Percentiles rank a stretch among this genome's conserved stretches.
Evolutionary conservation across 1,140 invertebrate genomes (phyloP).

Genomic region (Aleiodes sp.): DNA sequence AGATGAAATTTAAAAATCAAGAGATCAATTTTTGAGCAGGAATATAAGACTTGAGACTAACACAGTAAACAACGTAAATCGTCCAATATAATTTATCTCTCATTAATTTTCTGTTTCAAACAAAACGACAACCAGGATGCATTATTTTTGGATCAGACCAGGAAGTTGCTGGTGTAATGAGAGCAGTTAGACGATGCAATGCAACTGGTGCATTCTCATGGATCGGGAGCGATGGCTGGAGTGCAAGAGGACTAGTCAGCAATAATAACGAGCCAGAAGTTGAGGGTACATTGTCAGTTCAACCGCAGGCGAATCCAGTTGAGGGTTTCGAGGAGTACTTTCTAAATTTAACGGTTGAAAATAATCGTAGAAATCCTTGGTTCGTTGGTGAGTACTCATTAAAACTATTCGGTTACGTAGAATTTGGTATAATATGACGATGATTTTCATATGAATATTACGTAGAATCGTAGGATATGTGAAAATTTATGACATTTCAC

Average conservation of each 20-base stretch:
- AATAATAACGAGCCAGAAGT: constrained; percentile 89
- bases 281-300: constrained; percentile 90
- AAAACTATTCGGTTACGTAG: constrained; percentile 7
- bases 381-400: constrained; percentile 81
- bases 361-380: constrained; percentile 91
- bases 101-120: no score
- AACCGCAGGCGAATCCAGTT: constrained; percentile 89
- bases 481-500: no score
- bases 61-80: no score
- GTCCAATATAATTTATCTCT: no score
- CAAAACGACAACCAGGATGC: constrained; percentile 86
- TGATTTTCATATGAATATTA: background rate
- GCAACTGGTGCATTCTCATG: constrained; percentile 92
- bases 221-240: constrained; percentile 96
- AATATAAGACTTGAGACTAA: no score
- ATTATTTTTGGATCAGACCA: constrained; percentile 97
- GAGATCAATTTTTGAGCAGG: no score
- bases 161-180: constrained; percentile 94
- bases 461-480: no score
- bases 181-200: constrained; percentile 84
- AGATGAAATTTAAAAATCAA: no score
- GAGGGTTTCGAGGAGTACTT: constrained; percentile 90
- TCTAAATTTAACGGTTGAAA: constrained; percentile 82
- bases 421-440: background rate
- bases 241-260: constrained; percentile 82